These are phyloP conservation scores for Nesogale talazaci DNA, from an alignment of 2,113 vertebrate genomes.

Conservation along the genomic window DNA sequence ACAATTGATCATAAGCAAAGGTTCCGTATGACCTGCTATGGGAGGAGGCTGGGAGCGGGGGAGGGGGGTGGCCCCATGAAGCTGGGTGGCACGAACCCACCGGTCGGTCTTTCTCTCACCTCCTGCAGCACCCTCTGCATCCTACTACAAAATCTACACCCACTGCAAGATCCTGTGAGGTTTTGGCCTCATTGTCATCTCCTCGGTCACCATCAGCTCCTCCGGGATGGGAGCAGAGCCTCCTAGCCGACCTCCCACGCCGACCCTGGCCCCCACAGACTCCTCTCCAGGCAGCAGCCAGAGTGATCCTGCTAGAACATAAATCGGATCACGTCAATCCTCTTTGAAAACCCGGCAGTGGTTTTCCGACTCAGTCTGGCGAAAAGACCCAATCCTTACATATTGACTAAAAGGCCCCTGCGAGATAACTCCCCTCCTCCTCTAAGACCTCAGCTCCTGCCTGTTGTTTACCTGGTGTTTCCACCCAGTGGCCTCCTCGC, in stretches of 20 bases:
- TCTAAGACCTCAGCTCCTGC: neutral
- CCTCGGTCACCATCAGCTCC: neutral
- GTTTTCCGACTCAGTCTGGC: neutral
- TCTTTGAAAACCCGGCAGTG: neutral
- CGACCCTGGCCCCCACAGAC: neutral
- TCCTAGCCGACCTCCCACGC: neutral
- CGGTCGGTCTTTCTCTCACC: neutral
- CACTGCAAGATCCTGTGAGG: too few relatives aligned
- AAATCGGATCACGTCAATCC: neutral
- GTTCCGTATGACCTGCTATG: neutral
- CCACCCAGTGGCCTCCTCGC: neutral
- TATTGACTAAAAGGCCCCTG: neutral
- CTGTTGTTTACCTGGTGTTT: neutral
- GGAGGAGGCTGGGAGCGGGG: neutral
- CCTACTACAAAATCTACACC: neutral
- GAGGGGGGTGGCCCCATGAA: neutral
- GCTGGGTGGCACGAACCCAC: neutral
- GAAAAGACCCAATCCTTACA: neutral
- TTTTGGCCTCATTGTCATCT: neutral
- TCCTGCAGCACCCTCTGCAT: neutral
- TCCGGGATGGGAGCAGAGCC: neutral
- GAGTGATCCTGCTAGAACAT: neutral
- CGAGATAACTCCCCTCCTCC: fast-evolving
- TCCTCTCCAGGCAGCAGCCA: neutral
- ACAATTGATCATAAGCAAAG: neutral